Base-by-base conservation (phyloP, 2,888 invertebrate genomes). In the Serripes groenlandicus region DNA sequence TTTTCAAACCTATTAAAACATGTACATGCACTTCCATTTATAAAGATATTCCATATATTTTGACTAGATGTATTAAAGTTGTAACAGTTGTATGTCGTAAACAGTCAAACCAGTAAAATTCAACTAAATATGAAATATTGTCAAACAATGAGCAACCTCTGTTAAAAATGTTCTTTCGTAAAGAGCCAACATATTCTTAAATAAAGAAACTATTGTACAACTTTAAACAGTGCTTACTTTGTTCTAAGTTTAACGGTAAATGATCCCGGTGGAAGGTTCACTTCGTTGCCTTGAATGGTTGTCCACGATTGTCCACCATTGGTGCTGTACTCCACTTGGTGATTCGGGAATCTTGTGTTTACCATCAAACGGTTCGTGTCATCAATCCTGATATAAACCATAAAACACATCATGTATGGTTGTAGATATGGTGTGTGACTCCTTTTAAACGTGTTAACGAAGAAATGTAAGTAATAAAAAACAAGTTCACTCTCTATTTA, bases 271-370 rank as follows among this genome's bases (percentile, higher is more conserved):
- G 37, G 62, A 30, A 73, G 37, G 23, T 37, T 18, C 18, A 52
- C 28, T 4, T 15, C 21, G 11, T 37, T 54, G 2, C 37, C 68
- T 26, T 37, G 28, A 0, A 75, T 49, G n/a, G 32, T 23, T 7
- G 11, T 18, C 75, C 75, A 75, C 2, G 54, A 52, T 32, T 56
- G 28, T 4, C 74, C 74, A 3, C 26, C 35, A 37, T 68, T 54
- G 1, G 28, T 35, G 26, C 68, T 68, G 56, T 35, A 75, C n/a
- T 75, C 75, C 21, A 75, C 75, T 23, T n/a, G 66, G 21, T 68
- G 71, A 18, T 90, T 88, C 21, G 91, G 89, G 75, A 86, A 91
- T 15, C 86, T 77, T 9, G 89, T 88, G 60, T 89, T 89, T 15
- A 87, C 86, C 66, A 85, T 68, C 35, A 92, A 42, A 3, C 5